Percentiles rank a stretch among this genome's conserved stretches.
Conservation (phyloP, 2,888 invertebrate species). For the Orthosia incerta region DNA sequence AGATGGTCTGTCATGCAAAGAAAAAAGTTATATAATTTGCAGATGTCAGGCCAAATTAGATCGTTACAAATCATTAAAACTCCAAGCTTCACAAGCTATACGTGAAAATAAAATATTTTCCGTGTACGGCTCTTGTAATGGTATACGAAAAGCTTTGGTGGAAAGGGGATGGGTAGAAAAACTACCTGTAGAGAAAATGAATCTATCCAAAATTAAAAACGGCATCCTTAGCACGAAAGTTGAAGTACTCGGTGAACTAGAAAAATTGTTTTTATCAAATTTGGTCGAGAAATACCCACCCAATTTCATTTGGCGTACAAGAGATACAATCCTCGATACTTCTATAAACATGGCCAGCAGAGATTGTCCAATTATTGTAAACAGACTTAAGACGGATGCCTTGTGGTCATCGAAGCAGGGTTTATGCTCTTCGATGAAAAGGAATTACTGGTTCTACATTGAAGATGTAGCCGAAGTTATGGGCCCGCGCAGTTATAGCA, state of each 20-base stretch:
- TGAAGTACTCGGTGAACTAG: conserved; percentile 79
- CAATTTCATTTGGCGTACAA: conserved; percentile 84
- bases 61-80: conserved; percentile 82
- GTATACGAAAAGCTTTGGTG: conserved; percentile 91
- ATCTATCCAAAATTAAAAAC: conserved; percentile 80
- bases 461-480: conserved; percentile 92
- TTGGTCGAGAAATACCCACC: conserved; percentile 80
- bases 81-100: conserved; percentile 87
- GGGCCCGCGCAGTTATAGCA: conserved; percentile 94
- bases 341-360: conserved; percentile 73
- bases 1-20: conserved; percentile 81
- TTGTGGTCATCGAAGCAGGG: conserved; percentile 88
- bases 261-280: conserved; percentile 84
- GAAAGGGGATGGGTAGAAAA: conserved; percentile 94
- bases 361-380: conserved; percentile 77
- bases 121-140: conserved; percentile 88
- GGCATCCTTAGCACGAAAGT: conserved; percentile 72
- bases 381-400: conserved; percentile 82
- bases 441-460: conserved; percentile 92
- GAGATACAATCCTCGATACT: conserved; percentile 70
- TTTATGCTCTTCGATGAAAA: conserved; percentile 90
- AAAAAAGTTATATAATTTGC: conserved; percentile 81
- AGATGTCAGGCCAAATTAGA: conserved; percentile 78
- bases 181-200: conserved; percentile 84
- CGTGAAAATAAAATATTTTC: conserved; percentile 89